A percentile compares a stretch with the other conserved stretches of the same genome.
These are phyloP conservation scores for Actinemys pallida DNA, from an alignment of 2,113 vertebrate genomes.

Conservation along the genomic window DNA sequence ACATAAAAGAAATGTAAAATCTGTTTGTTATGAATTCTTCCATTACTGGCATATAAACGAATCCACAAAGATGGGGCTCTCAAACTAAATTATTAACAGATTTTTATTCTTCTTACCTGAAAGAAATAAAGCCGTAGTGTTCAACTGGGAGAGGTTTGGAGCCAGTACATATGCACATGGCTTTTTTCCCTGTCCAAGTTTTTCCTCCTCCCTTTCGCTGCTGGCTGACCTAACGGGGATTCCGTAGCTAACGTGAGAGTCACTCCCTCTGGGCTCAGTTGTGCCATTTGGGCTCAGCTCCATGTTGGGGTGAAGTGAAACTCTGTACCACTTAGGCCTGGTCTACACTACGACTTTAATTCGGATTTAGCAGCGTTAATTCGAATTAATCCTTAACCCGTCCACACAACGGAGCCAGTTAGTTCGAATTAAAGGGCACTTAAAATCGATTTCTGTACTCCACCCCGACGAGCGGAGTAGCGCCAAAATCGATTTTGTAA, in stretches of 20 bases:
- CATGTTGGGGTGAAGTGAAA: background rate
- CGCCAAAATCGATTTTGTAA: too few species aligned
- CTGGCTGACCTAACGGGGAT: constrained; percentile 63
- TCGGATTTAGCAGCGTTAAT: too few species aligned
- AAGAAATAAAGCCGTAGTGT: constrained; percentile 53
- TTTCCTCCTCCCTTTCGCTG: constrained; percentile 58
- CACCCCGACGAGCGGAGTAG: too few species aligned
- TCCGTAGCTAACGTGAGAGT: background rate
- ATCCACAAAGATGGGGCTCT: background rate
- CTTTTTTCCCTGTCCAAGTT: background rate
- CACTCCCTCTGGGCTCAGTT: constrained; percentile 30
- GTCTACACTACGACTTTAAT: too few species aligned
- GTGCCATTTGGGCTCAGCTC: background rate
- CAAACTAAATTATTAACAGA: constrained; percentile 66
- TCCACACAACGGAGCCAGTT: too few species aligned
- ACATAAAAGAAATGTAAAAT: constrained; percentile 23
- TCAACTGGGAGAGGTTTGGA: constrained; percentile 8
- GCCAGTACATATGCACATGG: constrained; percentile 41
- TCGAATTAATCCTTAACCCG: too few species aligned
- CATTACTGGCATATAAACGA: constrained; percentile 38
- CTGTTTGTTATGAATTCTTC: background rate
- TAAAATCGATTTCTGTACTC: too few species aligned
- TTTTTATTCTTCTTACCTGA: constrained; percentile 72
- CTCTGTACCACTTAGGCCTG: background rate
- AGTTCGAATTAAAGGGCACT: too few species aligned